Conservation (phyloP, 23 tunicate genomes). For the Corella eumyota region DNA sequence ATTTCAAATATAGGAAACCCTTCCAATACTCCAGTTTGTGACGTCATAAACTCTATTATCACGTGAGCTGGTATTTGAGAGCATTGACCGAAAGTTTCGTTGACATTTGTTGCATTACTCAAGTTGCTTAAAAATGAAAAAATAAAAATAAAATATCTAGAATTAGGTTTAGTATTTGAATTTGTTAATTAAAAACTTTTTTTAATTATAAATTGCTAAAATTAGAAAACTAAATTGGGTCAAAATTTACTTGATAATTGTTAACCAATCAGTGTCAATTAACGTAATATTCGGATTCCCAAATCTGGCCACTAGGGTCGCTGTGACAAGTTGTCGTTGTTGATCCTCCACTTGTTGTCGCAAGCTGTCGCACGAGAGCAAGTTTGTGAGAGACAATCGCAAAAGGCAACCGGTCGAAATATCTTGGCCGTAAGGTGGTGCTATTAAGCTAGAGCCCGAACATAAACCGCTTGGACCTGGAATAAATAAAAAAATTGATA, state of each 20-base stretch:
- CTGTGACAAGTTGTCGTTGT: constrained; percentile 32
- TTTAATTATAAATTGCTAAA: too few species aligned
- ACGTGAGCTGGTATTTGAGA: constrained; percentile 44
- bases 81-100: constrained; percentile 39
- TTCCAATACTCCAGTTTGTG: constrained; percentile 24
- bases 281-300: constrained; percentile 41
- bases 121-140: background rate
- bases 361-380: constrained; percentile 22
- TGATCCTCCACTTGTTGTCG: constrained; percentile 30
- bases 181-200: too few species aligned
- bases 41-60: constrained; percentile 29
- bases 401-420: constrained; percentile 36
- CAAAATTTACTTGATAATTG: background rate
- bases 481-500: too few species aligned
- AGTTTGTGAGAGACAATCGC: constrained; percentile 9
- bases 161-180: too few species aligned
- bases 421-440: constrained; percentile 56
- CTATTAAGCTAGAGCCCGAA: constrained; percentile 4
- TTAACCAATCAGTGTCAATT: constrained; percentile 33
- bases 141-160: too few species aligned
- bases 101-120: background rate
- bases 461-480: constrained; percentile 20
- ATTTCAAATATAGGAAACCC: constrained; percentile 49
- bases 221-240: too few species aligned
- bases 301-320: constrained; percentile 42